A percentile compares a stretch with the other conserved stretches of the same genome.
Evolutionary conservation across 92 coral and sea anemone genomes (phyloP).

Genomic region (Meandrina meandrites): DNA sequence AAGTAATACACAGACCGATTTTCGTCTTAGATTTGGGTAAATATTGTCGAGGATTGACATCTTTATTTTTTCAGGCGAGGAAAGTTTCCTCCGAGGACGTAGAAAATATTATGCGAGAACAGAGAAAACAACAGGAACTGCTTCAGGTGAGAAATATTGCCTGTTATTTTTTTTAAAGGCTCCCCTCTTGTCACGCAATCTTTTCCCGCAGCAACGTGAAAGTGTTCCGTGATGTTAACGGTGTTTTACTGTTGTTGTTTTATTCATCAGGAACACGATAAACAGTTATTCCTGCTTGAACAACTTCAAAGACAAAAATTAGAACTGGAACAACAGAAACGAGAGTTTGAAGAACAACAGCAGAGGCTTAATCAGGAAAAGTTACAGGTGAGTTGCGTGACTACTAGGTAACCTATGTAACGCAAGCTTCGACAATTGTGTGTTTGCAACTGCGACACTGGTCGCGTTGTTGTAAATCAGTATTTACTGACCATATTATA

Average conservation of each 20-base stretch:
- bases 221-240: neutral
- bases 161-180: too few species aligned
- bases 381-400: conserved; percentile 59
- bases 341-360: conserved; percentile 77
- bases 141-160: conserved; percentile 58
- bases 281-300: conserved; percentile 82
- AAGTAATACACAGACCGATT: too few species aligned
- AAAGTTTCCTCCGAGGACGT: conserved; percentile 71
- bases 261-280: conserved; percentile 80
- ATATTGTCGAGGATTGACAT: neutral
- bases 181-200: too few species aligned
- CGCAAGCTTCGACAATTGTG: neutral
- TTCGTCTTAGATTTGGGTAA: too few species aligned
- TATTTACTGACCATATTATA: too few species aligned
- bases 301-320: conserved; percentile 86
- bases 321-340: conserved; percentile 86
- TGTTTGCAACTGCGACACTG: too few species aligned
- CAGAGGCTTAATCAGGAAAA: conserved; percentile 62
- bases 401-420: neutral
- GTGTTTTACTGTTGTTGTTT: neutral
- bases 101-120: conserved; percentile 79
- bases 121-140: conserved; percentile 83
- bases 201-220: too few species aligned
- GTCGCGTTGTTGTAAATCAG: too few species aligned
- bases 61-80: conserved; percentile 9